Conservation (phyloP, 2,113 vertebrate species). For the Holacanthus passer region DNA sequence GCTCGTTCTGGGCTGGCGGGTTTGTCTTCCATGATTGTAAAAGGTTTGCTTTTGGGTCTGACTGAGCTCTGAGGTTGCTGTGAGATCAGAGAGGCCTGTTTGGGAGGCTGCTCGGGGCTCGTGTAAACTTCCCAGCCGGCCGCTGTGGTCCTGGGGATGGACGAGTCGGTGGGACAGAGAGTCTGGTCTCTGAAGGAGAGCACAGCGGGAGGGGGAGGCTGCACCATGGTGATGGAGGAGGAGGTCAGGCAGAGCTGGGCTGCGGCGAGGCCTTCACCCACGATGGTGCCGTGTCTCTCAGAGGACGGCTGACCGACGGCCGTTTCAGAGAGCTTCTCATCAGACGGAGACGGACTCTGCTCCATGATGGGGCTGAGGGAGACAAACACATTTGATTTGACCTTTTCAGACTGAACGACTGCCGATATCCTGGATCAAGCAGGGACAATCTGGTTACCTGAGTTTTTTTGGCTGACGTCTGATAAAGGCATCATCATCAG, state of each 20-base stretch:
- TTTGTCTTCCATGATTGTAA: conserved; percentile 43
- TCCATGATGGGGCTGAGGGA: conserved; percentile 84
- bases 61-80: neutral
- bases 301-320: neutral
- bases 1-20: conserved; percentile 8
- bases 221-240: conserved; percentile 71
- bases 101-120: conserved; percentile 44
- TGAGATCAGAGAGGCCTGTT: neutral
- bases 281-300: conserved; percentile 65
- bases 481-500: conserved; percentile 70
- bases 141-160: neutral
- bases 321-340: conserved; percentile 32
- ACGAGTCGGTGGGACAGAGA: neutral
- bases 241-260: conserved; percentile 58
- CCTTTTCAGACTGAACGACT: no score
- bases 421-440: neutral
- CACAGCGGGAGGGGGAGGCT: conserved; percentile 46
- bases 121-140: conserved; percentile 61
- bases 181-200: conserved; percentile 74
- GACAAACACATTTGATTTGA: neutral
- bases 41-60: neutral
- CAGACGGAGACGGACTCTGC: conserved; percentile 66
- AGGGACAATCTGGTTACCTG: conserved; percentile 81
- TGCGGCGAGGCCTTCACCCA: conserved; percentile 57
- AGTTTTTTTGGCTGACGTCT: conserved; percentile 82